Evolutionary conservation across 2,797 vertebrate species (phyloP).

Genomic region (Amniataba percoides): DNA sequence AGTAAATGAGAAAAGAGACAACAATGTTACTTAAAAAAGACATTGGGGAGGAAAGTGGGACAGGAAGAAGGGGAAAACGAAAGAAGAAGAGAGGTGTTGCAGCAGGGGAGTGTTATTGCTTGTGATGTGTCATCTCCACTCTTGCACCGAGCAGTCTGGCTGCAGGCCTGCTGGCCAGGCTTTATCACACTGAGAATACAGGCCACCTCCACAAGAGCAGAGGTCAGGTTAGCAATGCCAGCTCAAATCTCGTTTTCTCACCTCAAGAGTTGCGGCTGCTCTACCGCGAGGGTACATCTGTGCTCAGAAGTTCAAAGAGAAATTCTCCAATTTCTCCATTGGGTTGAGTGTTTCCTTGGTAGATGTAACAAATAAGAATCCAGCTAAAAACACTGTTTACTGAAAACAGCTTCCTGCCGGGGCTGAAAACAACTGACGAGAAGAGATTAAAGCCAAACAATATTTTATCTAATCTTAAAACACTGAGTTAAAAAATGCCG

Average conservation of each 20-base stretch:
- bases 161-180: constrained; percentile 58
- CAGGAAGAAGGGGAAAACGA: background rate
- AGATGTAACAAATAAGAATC: constrained; percentile 4
- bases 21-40: background rate
- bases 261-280: constrained; percentile 32
- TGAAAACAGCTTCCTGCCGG: no score
- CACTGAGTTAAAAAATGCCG: no score
- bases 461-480: no score
- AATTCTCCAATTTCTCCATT: constrained; percentile 19
- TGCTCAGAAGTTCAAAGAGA: constrained; percentile 26
- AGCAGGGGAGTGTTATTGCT: constrained; percentile 52
- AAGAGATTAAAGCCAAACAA: no score
- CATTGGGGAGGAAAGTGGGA: background rate
- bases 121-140: constrained; percentile 71
- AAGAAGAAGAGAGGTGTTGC: constrained; percentile 24
- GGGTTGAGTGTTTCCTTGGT: background rate
- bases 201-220: constrained; percentile 62
- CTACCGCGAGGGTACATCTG: constrained; percentile 31
- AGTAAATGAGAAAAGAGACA: background rate
- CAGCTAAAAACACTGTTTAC: background rate
- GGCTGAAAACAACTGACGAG: no score
- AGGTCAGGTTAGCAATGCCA: constrained; percentile 57
- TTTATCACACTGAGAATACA: constrained; percentile 55
- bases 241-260: constrained; percentile 58
- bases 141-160: constrained; percentile 50